Percentiles rank a stretch among this genome's conserved stretches.
Evolutionary conservation across 1,140 invertebrate species (phyloP).

Genomic region (Penaeus indicus): DNA sequence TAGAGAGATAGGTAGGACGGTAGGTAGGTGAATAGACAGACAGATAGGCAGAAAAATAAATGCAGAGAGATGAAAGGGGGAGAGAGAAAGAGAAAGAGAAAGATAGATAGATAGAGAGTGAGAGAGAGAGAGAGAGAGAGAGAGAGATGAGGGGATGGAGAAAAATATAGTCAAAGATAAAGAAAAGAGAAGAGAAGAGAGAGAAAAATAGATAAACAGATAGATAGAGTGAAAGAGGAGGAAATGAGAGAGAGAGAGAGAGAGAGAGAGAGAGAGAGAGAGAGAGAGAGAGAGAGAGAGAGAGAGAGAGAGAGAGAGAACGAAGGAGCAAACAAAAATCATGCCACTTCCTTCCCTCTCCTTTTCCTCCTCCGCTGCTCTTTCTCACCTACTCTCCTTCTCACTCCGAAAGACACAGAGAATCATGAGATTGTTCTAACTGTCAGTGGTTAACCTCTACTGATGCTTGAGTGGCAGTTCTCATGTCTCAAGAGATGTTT

Average conservation of each 20-base stretch:
- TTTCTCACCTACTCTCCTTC: not conserved
- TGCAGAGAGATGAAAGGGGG: not conserved
- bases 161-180: not conserved
- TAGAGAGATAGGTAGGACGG: not conserved
- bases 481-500: too few relatives aligned
- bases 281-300: not conserved
- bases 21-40: not conserved
- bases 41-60: not conserved
- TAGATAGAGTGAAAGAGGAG: not conserved
- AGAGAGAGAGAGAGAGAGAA: not conserved
- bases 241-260: not conserved
- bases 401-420: not conserved
- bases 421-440: too few relatives aligned
- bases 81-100: not conserved
- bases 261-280: conserved; percentile 41
- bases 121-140: not conserved
- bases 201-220: not conserved
- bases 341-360: not conserved
- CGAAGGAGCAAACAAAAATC: not conserved
- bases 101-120: not conserved
- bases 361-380: not conserved
- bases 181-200: not conserved
- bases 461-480: not conserved
- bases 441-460: not conserved
- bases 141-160: not conserved